phyloP scores from a whole-genome alignment of 2,113 vertebrate genomes.

The Forbesichthys agassizii region DNA sequence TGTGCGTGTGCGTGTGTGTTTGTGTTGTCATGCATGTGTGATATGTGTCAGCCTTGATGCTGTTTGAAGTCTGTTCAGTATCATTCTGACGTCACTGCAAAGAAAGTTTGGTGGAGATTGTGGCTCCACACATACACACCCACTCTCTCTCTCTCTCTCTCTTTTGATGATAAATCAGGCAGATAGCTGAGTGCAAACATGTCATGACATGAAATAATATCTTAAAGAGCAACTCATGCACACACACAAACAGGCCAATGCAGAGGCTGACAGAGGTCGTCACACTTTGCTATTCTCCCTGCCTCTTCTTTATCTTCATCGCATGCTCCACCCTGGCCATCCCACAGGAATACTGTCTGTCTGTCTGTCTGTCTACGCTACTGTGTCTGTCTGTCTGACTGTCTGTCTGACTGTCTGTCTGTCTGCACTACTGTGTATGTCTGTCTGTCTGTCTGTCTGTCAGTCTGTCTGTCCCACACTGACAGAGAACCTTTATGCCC shows the following conservation, averaged over 20 bases:
- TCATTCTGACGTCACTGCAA: slow-evolving; percentile 46
- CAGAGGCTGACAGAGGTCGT: slow-evolving; percentile 2
- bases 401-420: background rate
- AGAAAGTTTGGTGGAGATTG: slow-evolving; percentile 41
- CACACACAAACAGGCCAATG: background rate
- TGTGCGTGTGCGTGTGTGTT: no score
- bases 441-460: background rate
- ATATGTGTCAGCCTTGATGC: slow-evolving; percentile 13
- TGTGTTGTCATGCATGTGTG: no score
- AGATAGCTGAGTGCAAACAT: no score
- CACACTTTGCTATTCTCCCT: background rate
- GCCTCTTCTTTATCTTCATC: background rate
- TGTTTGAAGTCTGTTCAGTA: slow-evolving; percentile 48
- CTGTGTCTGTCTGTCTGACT: background rate
- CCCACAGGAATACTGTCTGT: background rate
- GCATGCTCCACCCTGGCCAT: background rate
- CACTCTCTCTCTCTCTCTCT: background rate
- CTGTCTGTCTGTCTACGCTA: background rate
- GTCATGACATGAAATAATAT: background rate
- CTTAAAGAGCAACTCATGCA: background rate
- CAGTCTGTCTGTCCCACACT: background rate
- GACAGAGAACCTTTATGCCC: background rate
- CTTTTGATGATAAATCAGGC: no score
- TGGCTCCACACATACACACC: background rate
- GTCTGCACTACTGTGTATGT: background rate